Evolutionary conservation across 2,113 vertebrate species (phyloP).

Genomic region (Macquaria ambigua): DNA sequence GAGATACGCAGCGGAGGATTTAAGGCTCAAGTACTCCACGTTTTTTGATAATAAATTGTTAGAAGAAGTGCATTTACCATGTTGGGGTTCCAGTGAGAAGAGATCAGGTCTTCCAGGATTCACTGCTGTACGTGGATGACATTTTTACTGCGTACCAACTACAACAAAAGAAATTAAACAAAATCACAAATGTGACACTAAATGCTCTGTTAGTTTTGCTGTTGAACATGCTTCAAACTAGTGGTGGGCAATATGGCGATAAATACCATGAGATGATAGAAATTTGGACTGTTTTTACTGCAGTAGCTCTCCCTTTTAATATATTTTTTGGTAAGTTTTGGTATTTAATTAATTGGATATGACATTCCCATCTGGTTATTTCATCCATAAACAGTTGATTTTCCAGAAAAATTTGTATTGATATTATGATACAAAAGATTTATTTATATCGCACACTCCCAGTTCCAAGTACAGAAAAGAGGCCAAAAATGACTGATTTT

Average conservation of each 20-base stretch:
- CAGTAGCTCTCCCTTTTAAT: neutral
- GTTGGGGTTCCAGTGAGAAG: neutral
- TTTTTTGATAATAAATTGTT: slow-evolving; percentile 6
- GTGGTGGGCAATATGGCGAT: neutral
- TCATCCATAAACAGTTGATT: no score
- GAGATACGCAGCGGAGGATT: slow-evolving; percentile 23
- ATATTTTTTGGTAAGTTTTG: neutral
- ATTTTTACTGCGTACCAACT: neutral
- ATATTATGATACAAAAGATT: neutral
- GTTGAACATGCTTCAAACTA: neutral
- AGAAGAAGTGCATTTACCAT: neutral
- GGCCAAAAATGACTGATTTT: neutral
- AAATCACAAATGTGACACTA: neutral
- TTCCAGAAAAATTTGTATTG: neutral
- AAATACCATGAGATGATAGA: neutral
- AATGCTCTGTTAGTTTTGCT: neutral
- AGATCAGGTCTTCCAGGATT: neutral
- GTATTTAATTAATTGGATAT: neutral
- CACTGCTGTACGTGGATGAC: neutral
- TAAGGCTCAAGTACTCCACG: slow-evolving; percentile 23
- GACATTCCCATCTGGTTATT: neutral
- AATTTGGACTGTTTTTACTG: neutral
- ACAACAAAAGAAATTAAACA: neutral
- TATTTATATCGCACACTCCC: neutral
- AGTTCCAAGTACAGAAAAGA: neutral